Evolutionary conservation across 2,797 vertebrate genomes (phyloP).

Genomic region (Parambassis ranga): DNA sequence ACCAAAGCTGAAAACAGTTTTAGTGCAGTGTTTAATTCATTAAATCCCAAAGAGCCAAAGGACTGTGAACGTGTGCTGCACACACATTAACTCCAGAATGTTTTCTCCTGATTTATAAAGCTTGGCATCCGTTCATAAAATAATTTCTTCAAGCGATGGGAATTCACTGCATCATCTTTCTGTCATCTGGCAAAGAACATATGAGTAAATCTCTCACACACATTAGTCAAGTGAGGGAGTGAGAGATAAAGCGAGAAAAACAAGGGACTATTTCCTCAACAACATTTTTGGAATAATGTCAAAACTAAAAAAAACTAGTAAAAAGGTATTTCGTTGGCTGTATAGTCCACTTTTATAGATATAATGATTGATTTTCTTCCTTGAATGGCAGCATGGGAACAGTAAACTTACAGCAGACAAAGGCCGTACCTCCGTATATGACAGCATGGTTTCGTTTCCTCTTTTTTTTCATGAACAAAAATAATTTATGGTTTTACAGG

Average conservation of each 20-base stretch:
- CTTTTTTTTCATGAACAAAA: constrained; percentile 7
- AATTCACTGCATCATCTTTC: constrained; percentile 35
- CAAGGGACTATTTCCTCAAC: not conserved
- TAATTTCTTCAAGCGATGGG: constrained; percentile 36
- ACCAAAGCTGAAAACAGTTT: constrained; percentile 27
- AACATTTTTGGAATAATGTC: no score
- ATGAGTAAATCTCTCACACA: constrained; percentile 37
- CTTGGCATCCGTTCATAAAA: constrained; percentile 23
- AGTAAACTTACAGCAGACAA: not conserved
- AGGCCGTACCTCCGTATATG: not conserved
- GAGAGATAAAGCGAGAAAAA: not conserved
- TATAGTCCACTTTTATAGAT: no score
- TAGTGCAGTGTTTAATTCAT: constrained; percentile 36
- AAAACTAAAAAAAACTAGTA: no score
- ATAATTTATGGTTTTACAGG: not conserved
- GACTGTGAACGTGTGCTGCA: constrained; percentile 21
- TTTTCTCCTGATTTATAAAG: constrained; percentile 7
- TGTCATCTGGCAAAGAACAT: constrained; percentile 40
- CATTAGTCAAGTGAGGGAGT: not conserved
- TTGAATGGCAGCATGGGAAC: not conserved
- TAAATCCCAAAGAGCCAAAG: constrained; percentile 36
- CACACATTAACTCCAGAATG: not conserved
- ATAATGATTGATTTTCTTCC: no score
- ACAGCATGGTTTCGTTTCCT: constrained; percentile 32
- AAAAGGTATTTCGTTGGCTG: no score